A percentile compares a stretch with the other conserved stretches of the same genome.
These are phyloP conservation scores for Cossypha polioptera DNA, from an alignment of 2,797 vertebrate species.

Conservation along the genomic window DNA sequence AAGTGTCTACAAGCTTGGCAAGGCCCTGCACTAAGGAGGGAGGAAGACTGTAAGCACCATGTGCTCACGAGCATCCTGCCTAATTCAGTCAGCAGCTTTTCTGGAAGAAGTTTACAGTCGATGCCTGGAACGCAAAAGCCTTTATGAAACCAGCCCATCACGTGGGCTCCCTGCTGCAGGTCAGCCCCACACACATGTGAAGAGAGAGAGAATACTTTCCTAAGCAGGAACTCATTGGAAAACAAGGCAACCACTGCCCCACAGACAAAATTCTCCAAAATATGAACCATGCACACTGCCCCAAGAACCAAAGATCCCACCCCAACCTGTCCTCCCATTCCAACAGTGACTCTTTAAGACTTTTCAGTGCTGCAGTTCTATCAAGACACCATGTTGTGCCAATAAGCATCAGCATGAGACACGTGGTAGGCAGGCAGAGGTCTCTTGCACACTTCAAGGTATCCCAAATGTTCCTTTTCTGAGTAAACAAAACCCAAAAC, in stretches of 20 bases:
- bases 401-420: neutral
- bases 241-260: neutral
- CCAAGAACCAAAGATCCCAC: neutral
- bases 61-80: neutral
- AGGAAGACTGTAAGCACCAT: neutral
- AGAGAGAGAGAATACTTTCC: neutral
- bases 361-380: neutral
- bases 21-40: neutral
- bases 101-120: neutral
- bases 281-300: neutral
- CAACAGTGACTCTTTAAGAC: neutral
- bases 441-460: neutral
- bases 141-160: neutral
- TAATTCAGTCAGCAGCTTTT: neutral
- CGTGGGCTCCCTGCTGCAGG: rapidly evolving
- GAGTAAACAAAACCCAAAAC: neutral
- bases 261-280: neutral
- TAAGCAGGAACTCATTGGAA: neutral
- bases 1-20: neutral
- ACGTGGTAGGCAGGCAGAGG: neutral
- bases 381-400: neutral
- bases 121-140: neutral
- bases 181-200: neutral
- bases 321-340: neutral
- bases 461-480: neutral